These are phyloP conservation scores for Chloroceryle amazona DNA, from an alignment of 2,797 vertebrate species.

Conservation along the genomic window DNA sequence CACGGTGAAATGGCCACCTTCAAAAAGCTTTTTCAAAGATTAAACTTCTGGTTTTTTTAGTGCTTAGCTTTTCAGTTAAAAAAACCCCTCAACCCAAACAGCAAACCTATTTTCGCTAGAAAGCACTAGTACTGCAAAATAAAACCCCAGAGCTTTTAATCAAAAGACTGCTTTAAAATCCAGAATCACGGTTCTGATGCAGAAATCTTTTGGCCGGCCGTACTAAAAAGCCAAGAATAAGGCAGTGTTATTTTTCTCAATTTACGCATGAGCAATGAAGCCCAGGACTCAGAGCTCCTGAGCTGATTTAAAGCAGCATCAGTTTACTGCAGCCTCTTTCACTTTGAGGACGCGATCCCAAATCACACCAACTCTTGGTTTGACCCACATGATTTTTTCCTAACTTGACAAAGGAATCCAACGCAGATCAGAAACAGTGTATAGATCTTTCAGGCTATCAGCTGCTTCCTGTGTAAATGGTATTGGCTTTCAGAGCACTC, in stretches of 20 bases:
- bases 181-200: background rate
- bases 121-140: background rate
- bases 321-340: constrained; percentile 10
- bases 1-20: background rate
- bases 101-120: background rate
- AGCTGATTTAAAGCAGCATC: background rate
- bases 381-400: background rate
- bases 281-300: background rate
- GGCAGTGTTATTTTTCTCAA: background rate
- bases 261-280: background rate
- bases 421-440: background rate
- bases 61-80: background rate
- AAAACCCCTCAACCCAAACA: background rate
- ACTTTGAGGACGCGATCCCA: constrained; percentile 2
- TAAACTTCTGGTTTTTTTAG: background rate
- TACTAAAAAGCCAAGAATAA: background rate
- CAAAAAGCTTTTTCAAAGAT: background rate
- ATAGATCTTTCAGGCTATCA: constrained; percentile 4
- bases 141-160: background rate
- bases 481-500: constrained; percentile 57
- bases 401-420: background rate
- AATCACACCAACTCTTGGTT: background rate
- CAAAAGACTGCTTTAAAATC: background rate
- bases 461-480: background rate
- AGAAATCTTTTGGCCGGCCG: background rate